Conservation (phyloP, 2,113 vertebrate genomes). For the Cromileptes altivelis region DNA sequence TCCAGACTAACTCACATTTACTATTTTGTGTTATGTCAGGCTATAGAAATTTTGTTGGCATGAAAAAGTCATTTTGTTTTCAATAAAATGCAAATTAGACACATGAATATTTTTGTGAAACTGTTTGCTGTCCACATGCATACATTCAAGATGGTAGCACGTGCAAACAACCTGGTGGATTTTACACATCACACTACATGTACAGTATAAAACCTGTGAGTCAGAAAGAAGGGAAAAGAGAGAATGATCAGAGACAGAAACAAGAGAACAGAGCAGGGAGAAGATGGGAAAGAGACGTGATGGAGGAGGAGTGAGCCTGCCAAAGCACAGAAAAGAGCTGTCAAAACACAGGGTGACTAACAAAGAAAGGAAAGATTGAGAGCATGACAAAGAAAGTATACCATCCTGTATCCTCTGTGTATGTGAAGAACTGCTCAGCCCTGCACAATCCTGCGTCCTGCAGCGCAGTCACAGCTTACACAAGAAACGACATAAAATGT, state of each 20-base stretch:
- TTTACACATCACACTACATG: neutral
- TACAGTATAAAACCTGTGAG: neutral
- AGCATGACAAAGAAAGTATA: neutral
- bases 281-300: neutral
- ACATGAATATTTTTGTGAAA: neutral
- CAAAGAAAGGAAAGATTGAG: neutral
- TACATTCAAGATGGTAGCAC: neutral
- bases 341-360: constrained; percentile 25
- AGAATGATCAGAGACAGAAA: constrained; percentile 1
- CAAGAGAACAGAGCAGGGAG: neutral
- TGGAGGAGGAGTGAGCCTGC: neutral
- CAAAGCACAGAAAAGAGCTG: constrained; percentile 6
- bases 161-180: neutral
- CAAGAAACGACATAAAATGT: neutral
- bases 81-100: neutral
- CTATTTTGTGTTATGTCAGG: no score
- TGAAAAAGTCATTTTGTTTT: neutral
- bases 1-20: no score
- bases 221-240: neutral
- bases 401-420: neutral
- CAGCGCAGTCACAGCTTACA: neutral
- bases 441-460: neutral
- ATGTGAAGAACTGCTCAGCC: neutral
- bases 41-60: no score
- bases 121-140: neutral